A percentile compares a stretch with the other conserved stretches of the same genome.
Evolutionary conservation across 2,888 invertebrate genomes (phyloP).

Genomic region (Timema cristinae): DNA sequence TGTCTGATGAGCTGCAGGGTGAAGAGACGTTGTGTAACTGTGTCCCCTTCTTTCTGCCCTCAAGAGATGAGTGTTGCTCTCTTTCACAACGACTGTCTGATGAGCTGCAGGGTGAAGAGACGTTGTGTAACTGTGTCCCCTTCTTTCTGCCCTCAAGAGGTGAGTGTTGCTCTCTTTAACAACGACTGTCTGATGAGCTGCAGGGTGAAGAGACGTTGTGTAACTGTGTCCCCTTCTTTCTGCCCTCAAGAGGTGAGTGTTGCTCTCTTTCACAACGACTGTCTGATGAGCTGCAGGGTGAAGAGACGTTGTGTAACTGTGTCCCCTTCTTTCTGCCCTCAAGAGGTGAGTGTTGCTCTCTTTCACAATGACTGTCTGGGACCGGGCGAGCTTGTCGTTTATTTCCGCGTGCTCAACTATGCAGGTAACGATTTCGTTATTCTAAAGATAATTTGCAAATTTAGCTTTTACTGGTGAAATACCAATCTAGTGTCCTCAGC

Average conservation of each 20-base stretch:
- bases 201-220: slow-evolving; percentile 52
- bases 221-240: slow-evolving; percentile 56
- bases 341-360: slow-evolving; percentile 35
- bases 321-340: slow-evolving; percentile 55
- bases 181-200: slow-evolving; percentile 60
- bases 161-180: slow-evolving; percentile 44
- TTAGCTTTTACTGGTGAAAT: no score
- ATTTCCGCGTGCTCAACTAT: no score
- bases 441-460: no score
- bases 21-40: slow-evolving; percentile 54
- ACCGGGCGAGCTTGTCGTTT: no score
- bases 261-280: slow-evolving; percentile 52
- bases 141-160: slow-evolving; percentile 51
- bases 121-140: slow-evolving; percentile 57
- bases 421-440: no score
- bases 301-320: slow-evolving; percentile 54
- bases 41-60: slow-evolving; percentile 55
- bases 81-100: slow-evolving; percentile 58
- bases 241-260: slow-evolving; percentile 45
- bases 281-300: slow-evolving; percentile 57
- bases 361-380: slow-evolving; percentile 45
- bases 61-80: slow-evolving; percentile 36
- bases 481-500: no score
- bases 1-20: slow-evolving; percentile 59
- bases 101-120: slow-evolving; percentile 53